Evolutionary conservation across 2,113 vertebrate species (phyloP).

Genomic region (human): GRCh38 chr3:108694501-108695000

Average conservation of each 20-base stretch:
- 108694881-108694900: constrained; percentile 54
- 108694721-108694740: background rate
- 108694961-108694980: background rate
- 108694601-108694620: no score
- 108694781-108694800: constrained; percentile 38
- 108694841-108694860: constrained; percentile 36
- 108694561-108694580: no score
- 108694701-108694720: no score
- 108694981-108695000: background rate
- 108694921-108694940: background rate
- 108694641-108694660: no score
- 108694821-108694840: constrained; percentile 64
- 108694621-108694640: no score
- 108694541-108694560: no score
- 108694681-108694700: no score
- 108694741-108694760: constrained; percentile 13
- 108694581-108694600: no score
- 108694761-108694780: constrained; percentile 55
- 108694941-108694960: constrained; percentile 21
- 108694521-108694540: no score
- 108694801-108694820: constrained; percentile 47
- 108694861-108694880: background rate
- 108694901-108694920: constrained; percentile 36
- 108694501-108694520: no score
- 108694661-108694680: no score